Conservation (phyloP, 2,113 vertebrate species). For the Antechinus stuartii region DNA sequence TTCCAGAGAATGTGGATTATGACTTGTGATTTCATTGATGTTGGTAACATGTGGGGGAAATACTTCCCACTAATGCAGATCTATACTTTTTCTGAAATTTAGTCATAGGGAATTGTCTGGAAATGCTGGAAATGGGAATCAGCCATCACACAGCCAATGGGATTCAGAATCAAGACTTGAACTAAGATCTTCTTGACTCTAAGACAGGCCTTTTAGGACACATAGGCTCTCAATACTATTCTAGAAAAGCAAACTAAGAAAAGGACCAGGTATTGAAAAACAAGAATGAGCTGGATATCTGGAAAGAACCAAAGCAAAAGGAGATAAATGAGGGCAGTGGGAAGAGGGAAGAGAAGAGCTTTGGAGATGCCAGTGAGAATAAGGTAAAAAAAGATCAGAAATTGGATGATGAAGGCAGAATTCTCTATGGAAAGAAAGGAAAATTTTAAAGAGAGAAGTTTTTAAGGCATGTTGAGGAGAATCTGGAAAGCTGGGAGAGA, state of each 20-base stretch:
- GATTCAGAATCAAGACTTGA: not conserved
- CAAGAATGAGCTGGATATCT: not conserved
- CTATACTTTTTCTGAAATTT: not conserved
- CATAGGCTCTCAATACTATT: not conserved
- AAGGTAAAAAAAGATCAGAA: not conserved
- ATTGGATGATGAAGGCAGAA: not conserved
- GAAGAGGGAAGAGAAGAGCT: not conserved
- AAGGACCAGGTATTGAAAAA: not conserved
- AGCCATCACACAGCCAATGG: not conserved
- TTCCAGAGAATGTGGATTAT: not conserved
- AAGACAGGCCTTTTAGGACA: not conserved
- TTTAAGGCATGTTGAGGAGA: not conserved
- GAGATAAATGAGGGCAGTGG: not conserved
- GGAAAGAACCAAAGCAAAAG: not conserved
- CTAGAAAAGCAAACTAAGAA: not conserved
- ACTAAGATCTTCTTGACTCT: not conserved
- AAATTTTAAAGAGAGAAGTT: not conserved
- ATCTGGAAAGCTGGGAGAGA: not conserved
- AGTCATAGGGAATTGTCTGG: not conserved
- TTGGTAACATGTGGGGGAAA: not conserved
- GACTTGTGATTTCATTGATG: not conserved
- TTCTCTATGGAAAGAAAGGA: not conserved
- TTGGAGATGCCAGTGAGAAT: not conserved
- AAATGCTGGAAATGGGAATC: not conserved
- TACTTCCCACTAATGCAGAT: not conserved